Conservation (phyloP, 2,113 vertebrate species). For the Corvus cornix region DNA sequence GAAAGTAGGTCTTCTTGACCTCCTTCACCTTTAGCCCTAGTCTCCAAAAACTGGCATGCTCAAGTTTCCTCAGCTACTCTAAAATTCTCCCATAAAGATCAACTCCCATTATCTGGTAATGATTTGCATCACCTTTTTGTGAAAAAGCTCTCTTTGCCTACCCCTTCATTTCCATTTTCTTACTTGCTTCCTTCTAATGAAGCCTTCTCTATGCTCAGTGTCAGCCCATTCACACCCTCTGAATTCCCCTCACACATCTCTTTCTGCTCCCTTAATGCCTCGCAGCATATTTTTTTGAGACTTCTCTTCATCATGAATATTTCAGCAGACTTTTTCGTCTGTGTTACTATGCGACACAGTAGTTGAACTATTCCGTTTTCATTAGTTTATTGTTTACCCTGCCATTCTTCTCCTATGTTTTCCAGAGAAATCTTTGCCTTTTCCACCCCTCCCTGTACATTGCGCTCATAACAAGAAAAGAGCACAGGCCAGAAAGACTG, state of each 20-base stretch:
- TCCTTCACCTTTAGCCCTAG: not conserved
- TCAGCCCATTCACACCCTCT: not conserved
- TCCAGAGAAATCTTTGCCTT: not conserved
- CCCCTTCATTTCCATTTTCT: not conserved
- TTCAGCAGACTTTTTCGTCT: slow-evolving; percentile 19
- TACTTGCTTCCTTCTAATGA: not conserved
- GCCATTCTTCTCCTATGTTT: not conserved
- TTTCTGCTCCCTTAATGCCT: slow-evolving; percentile 27
- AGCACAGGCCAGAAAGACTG: not conserved
- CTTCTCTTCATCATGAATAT: slow-evolving; percentile 25
- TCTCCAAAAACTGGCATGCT: not conserved
- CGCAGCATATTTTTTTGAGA: not conserved
- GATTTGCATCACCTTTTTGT: not conserved
- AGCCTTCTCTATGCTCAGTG: not conserved
- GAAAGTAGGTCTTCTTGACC: not conserved
- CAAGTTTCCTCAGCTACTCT: not conserved
- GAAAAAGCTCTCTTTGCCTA: not conserved
- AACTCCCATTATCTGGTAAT: not conserved
- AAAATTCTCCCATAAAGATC: not conserved
- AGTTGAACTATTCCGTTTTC: not conserved
- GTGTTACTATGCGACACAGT: not conserved
- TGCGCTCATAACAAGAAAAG: not conserved
- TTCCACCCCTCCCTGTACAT: not conserved
- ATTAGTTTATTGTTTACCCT: not conserved
- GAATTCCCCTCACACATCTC: slow-evolving; percentile 3